Conservation (phyloP, 1,140 invertebrate species). For the Scaptodrosophila lebanonensis region DNA sequence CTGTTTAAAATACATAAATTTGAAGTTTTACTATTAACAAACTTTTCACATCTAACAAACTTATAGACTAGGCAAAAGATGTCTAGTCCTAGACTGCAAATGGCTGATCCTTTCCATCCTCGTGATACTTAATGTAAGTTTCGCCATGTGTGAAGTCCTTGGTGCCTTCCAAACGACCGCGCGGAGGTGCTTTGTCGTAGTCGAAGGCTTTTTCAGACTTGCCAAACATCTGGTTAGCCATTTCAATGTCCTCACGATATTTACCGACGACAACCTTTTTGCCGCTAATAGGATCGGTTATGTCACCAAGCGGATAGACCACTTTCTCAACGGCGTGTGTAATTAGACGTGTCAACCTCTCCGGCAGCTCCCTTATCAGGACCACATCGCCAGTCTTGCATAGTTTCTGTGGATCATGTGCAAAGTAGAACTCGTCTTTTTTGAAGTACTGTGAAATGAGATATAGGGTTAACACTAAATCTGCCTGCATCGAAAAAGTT, state of each 20-base stretch:
- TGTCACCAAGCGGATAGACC: constrained; percentile 88
- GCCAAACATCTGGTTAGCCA: constrained; percentile 84
- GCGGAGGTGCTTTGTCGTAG: constrained; percentile 85
- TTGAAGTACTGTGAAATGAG: constrained; percentile 84
- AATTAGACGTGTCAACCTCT: constrained; percentile 85
- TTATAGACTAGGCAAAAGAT: background rate
- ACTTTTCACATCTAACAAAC: constrained; percentile 38
- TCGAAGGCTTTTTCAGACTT: constrained; percentile 83
- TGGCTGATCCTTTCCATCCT: constrained; percentile 84
- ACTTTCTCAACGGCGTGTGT: constrained; percentile 88
- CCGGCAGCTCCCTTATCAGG: constrained; percentile 84
- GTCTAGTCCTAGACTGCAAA: constrained; percentile 79
- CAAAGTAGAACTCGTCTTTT: constrained; percentile 84
- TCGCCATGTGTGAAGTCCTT: constrained; percentile 88
- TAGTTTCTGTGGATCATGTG: constrained; percentile 85
- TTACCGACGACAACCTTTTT: constrained; percentile 85
- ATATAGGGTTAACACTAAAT: background rate
- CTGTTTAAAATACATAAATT: constrained; percentile 14
- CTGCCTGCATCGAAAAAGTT: background rate
- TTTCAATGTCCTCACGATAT: constrained; percentile 87
- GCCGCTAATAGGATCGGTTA: constrained; percentile 88
- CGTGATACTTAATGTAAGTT: constrained; percentile 86
- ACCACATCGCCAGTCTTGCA: constrained; percentile 91
- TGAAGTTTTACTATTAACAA: constrained; percentile 1
- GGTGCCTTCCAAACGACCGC: constrained; percentile 88